Evolutionary conservation across 2,888 invertebrate species (phyloP), one percentile per base, ranked within the genome.

Genomic region (Volucella bombylans): DNA sequence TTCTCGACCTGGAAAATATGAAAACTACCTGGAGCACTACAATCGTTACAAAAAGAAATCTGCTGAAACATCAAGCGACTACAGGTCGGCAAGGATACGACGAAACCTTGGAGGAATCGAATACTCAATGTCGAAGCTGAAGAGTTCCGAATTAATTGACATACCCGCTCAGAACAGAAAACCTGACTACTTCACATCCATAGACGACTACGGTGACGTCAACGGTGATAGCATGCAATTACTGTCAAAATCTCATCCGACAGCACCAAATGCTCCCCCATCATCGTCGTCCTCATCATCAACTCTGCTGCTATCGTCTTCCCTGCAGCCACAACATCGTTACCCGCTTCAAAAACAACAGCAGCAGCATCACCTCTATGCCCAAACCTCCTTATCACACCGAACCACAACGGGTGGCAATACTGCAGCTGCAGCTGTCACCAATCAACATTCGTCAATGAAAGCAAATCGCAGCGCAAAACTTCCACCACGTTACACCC

Each of bases 11-110:
- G 57, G 87, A 12, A 89, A 88, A 38, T 89, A 90, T 50, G 90
- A 91, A 67, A 90, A 88, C 87, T 91, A 91, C 87, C 88, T 91
- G 85, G 90, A 90, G 52, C 91, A 91, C 80, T 91, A 90, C 81
- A 90, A 90, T 59, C 89, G 88, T 0, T 85, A 88, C 38, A 87
- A 88, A 61, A 87, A 87, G 47, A 80, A 79, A 14, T 78, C 86
- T 62, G 82, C 39, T 4, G 59, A 81, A 12, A 2, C 54, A 10
- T 67, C 71, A 1, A 76, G 81, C 31, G 85, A 76, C 57, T 71
- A 80, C 10, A 47, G 85, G 1, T 72, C 85, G 4, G 85, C 85
- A 1, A 69, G 85, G n/a, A 85, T 71, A 9, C 61, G 85, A 9
- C 55, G 85, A 10, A 85, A 85, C 10, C 55, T 85, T 14, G 85